phyloP scores from a whole-genome alignment of 1,140 invertebrate species.

The Homalodisca vitripennis region DNA sequence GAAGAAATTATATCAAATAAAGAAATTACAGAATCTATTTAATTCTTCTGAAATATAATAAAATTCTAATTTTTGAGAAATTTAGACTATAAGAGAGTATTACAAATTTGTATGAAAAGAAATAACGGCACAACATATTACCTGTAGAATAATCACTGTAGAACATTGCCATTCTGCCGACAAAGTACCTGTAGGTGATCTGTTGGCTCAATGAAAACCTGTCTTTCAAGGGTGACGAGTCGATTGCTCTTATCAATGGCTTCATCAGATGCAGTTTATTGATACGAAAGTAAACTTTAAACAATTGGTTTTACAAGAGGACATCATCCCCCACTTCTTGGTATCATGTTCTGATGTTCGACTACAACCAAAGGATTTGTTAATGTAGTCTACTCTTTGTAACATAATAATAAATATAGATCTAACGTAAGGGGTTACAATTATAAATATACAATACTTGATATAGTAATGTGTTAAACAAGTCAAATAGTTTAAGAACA shows the following conservation, averaged over 20 bases:
- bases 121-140: slow-evolving; percentile 42
- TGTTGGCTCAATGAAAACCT: slow-evolving; percentile 84
- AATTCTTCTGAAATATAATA: not conserved
- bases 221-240: slow-evolving; percentile 86
- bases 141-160: slow-evolving; percentile 91
- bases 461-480: not conserved
- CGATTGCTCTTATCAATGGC: slow-evolving; percentile 94
- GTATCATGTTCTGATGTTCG: slow-evolving; percentile 83
- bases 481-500: not conserved
- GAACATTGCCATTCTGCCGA: slow-evolving; percentile 96
- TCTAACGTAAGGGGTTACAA: not conserved
- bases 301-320: slow-evolving; percentile 93
- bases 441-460: not conserved
- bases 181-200: slow-evolving; percentile 96
- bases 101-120: not conserved
- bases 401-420: not conserved
- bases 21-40: not conserved
- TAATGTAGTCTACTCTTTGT: no score
- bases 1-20: not conserved
- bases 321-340: slow-evolving; percentile 94
- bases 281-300: slow-evolving; percentile 97
- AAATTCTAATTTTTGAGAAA: not conserved
- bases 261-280: slow-evolving; percentile 97
- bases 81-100: not conserved
- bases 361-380: slow-evolving; percentile 46